A percentile compares a stretch with the other conserved stretches of the same genome.
Conservation (phyloP, 2,113 vertebrate species). For the Gorsachius goisagi region DNA sequence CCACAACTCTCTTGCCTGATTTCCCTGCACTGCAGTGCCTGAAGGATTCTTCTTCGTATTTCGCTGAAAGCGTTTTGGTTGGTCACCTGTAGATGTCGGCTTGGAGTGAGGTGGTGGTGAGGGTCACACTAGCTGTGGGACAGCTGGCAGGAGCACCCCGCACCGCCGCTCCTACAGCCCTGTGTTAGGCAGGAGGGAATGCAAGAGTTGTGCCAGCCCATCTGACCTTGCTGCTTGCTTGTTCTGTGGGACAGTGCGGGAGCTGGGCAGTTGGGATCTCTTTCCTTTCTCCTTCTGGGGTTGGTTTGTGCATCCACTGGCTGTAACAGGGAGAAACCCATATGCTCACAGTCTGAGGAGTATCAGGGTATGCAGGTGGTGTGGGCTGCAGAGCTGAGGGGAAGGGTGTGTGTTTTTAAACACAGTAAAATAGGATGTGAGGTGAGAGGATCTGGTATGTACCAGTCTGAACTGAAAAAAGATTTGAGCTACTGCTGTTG, state of each 20-base stretch:
- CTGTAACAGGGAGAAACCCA: background rate
- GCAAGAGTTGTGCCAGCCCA: accelerated
- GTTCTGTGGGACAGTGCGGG: background rate
- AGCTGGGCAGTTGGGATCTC: background rate
- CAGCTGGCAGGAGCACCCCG: background rate
- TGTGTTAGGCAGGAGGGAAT: accelerated
- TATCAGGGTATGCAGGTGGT: background rate
- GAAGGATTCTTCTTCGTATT: background rate
- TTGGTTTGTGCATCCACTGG: background rate
- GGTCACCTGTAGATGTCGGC: background rate
- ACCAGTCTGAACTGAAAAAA: background rate
- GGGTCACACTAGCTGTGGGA: background rate
- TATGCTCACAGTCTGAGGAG: background rate
- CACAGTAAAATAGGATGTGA: background rate
- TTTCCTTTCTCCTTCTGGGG: background rate
- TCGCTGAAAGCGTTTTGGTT: background rate
- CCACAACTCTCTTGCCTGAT: background rate
- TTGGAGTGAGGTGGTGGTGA: background rate
- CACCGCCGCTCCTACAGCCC: accelerated
- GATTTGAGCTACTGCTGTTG: background rate
- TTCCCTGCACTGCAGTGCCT: background rate
- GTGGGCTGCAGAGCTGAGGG: background rate
- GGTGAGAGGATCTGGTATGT: background rate
- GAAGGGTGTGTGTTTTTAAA: background rate
- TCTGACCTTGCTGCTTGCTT: background rate